phyloP scores from a whole-genome alignment of 2,888 invertebrate species.

The Athripsodes cinereus region DNA sequence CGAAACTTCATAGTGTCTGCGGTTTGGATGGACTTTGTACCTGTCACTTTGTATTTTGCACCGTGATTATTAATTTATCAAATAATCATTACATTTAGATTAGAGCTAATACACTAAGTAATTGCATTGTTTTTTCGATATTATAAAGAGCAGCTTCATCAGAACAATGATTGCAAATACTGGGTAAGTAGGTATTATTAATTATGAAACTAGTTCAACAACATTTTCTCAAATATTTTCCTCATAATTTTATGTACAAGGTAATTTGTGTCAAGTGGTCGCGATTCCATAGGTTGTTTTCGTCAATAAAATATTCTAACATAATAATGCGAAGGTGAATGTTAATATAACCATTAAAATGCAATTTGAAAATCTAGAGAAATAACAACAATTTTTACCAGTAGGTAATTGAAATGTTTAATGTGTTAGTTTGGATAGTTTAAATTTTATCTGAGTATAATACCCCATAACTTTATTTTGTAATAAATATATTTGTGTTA shows the following conservation, averaged over 20 bases:
- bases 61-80: constrained; percentile 3
- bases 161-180: constrained; percentile 23
- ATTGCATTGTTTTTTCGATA: not conserved
- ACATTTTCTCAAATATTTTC: not conserved
- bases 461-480: too few relatives aligned
- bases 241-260: not conserved
- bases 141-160: not conserved
- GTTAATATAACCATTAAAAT: too few relatives aligned
- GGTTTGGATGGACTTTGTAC: constrained; percentile 21
- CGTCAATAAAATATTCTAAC: too few relatives aligned
- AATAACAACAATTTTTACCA: too few relatives aligned
- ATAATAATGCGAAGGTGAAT: too few relatives aligned
- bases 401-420: too few relatives aligned
- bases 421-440: too few relatives aligned
- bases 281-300: too few relatives aligned
- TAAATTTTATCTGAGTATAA: too few relatives aligned
- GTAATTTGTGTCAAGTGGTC: not conserved
- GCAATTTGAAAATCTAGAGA: too few relatives aligned
- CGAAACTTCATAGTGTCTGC: constrained; percentile 9
- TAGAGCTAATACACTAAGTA: not conserved
- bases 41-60: constrained; percentile 15
- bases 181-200: constrained; percentile 15
- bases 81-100: not conserved
- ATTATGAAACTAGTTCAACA: not conserved
- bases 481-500: not conserved